phyloP scores from a whole-genome alignment of 2,113 vertebrate genomes.

The Chloroceryle aenea region DNA sequence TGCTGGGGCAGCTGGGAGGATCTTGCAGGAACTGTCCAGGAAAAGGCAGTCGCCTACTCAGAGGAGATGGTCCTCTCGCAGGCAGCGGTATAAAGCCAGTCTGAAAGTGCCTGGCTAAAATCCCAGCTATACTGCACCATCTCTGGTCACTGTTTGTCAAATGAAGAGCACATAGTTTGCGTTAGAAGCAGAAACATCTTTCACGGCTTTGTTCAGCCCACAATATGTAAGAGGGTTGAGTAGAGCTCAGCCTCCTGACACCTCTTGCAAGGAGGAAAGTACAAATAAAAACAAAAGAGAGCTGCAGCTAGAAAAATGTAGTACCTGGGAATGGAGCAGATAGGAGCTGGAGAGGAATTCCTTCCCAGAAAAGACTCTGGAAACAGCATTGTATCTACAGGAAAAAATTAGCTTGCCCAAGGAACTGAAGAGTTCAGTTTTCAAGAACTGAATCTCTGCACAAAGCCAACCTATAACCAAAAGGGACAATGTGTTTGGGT shows the following conservation, averaged over 20 bases:
- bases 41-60: neutral
- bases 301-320: too few species aligned
- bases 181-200: neutral
- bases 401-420: neutral
- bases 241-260: neutral
- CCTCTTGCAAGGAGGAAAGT: neutral
- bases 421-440: neutral
- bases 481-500: neutral
- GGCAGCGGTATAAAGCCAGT: neutral
- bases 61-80: neutral
- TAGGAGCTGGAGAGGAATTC: neutral
- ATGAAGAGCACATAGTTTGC: neutral
- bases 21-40: neutral
- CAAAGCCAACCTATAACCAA: neutral
- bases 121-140: neutral
- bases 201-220: fast-evolving
- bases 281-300: neutral
- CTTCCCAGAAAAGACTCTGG: neutral
- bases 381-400: neutral
- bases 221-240: fast-evolving
- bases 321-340: neutral
- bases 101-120: neutral
- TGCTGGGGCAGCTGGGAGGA: conserved; percentile 10
- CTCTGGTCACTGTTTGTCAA: neutral
- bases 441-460: neutral